Evolutionary conservation across 2,888 invertebrate species (phyloP).

Genomic region (Glyphotaelius pellucidus): DNA sequence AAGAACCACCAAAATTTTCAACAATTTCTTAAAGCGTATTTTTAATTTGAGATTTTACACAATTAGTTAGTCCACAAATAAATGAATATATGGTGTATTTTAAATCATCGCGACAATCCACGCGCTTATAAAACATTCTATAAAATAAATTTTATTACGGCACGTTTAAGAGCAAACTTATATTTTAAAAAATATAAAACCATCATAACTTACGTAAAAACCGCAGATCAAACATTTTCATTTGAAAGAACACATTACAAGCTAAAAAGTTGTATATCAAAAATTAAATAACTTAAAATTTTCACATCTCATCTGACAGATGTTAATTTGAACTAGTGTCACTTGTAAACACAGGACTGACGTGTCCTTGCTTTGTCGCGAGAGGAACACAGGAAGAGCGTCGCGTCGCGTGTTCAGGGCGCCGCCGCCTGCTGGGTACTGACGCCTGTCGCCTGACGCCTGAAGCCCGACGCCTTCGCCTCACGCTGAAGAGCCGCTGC

Average conservation of each 20-base stretch:
- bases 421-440: not conserved
- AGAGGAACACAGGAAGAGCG: not conserved
- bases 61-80: no score
- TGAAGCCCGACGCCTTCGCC: not conserved
- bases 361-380: not conserved
- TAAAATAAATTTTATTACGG: no score
- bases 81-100: not conserved
- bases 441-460: not conserved
- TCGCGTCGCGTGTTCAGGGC: not conserved
- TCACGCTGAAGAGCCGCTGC: not conserved
- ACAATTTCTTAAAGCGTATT: no score
- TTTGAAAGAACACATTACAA: not conserved
- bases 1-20: no score
- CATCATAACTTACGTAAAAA: not conserved
- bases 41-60: no score
- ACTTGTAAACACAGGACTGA: not conserved
- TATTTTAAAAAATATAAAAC: not conserved
- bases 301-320: not conserved
- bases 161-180: no score
- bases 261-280: not conserved
- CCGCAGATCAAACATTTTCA: not conserved
- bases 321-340: not conserved
- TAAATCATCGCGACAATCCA: not conserved
- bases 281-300: not conserved
- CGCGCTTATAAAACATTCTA: not conserved